phyloP scores from a whole-genome alignment of 2,113 vertebrate genomes.

The Corynorhinus townsendii region DNA sequence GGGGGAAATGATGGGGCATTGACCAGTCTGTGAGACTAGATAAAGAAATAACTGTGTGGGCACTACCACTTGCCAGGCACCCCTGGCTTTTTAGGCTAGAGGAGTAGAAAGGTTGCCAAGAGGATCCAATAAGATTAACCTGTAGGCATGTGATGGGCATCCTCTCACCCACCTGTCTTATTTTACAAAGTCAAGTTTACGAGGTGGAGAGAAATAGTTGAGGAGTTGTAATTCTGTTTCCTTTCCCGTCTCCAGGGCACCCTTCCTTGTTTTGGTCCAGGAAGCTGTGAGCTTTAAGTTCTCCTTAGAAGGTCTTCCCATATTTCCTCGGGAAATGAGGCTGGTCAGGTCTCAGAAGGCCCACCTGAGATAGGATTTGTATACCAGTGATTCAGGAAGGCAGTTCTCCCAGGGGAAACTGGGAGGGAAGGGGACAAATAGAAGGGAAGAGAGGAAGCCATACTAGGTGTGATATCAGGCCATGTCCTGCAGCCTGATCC shows the following conservation, averaged over 20 bases:
- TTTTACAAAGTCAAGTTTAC: background rate
- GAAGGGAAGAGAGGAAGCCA: background rate
- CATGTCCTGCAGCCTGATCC: background rate
- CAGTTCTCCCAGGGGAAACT: background rate
- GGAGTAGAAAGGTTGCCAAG: background rate
- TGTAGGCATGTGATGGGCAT: background rate
- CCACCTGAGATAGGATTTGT: background rate
- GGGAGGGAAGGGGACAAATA: background rate
- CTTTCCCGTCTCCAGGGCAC: background rate
- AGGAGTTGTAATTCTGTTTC: background rate
- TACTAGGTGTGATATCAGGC: background rate
- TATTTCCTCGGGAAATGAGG: no score
- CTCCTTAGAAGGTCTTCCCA: no score
- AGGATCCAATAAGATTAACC: background rate
- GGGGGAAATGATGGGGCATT: rapidly evolving
- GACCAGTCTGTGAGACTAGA: background rate
- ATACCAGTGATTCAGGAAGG: background rate
- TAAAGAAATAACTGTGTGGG: background rate
- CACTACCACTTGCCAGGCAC: background rate
- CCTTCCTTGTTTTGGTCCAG: background rate
- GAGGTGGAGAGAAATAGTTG: background rate
- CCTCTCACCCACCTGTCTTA: background rate
- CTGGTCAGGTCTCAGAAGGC: background rate
- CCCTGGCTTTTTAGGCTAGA: background rate
- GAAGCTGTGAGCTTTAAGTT: background rate